A percentile compares a stretch with the other conserved stretches of the same genome.
Conservation (phyloP, 2,113 vertebrate species). For the Redunca redunca region DNA sequence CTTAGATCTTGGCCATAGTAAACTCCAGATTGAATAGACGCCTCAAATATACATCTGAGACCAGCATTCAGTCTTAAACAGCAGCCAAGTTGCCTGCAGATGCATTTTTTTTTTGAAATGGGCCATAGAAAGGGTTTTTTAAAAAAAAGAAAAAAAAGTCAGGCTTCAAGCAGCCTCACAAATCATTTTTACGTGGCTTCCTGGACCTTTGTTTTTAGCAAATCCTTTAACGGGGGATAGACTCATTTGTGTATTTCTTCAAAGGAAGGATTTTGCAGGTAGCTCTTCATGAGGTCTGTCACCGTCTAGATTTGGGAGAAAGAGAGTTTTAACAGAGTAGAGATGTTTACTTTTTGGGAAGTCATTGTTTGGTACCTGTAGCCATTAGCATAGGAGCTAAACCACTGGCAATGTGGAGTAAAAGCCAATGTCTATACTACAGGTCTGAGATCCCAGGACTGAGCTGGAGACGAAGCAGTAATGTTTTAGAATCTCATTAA, state of each 20-base stretch:
- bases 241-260: slow-evolving; percentile 71
- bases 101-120: slow-evolving; percentile 62
- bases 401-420: background rate
- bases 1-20: slow-evolving; percentile 39
- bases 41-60: slow-evolving; percentile 55
- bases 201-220: slow-evolving; percentile 71
- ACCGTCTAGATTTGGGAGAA: slow-evolving; percentile 39
- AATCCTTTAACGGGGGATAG: slow-evolving; percentile 71
- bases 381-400: slow-evolving; percentile 51
- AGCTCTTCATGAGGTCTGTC: slow-evolving; percentile 51
- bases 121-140: slow-evolving; percentile 46
- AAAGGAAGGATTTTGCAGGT: slow-evolving; percentile 71
- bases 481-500: slow-evolving; percentile 10
- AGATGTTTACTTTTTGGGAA: slow-evolving; percentile 65
- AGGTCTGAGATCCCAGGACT: background rate
- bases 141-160: background rate
- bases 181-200: slow-evolving; percentile 76
- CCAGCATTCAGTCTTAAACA: slow-evolving; percentile 53
- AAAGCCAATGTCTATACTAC: background rate
- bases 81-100: slow-evolving; percentile 47
- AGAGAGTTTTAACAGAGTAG: slow-evolving; percentile 55
- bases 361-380: slow-evolving; percentile 56
- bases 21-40: slow-evolving; percentile 34
- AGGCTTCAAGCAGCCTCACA: slow-evolving; percentile 63
- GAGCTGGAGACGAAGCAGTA: background rate